Base-by-base conservation (phyloP, 1,140 invertebrate species). In the Condylostylus longicornis region DNA sequence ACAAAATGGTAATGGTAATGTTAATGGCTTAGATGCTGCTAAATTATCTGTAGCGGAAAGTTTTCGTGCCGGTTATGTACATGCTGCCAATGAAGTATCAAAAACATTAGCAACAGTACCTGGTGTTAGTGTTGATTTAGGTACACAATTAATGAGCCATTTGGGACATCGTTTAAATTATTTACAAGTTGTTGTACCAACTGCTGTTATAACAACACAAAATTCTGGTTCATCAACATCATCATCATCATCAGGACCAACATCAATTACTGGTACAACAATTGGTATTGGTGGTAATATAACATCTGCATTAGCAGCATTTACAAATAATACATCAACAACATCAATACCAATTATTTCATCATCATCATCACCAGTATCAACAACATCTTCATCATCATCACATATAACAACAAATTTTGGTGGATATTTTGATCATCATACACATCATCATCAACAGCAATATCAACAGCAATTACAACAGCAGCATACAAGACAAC, bases 81-180 rank as follows among this genome's bases (percentile, higher is more conserved):
- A 83, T 54, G 85, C 82, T 44, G 81, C 82, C 14, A 74, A 75
- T 9, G 82, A 87, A 59, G 82, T 61, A 2, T 56, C 58, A 30
- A 60, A 83, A 28, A 91, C 82, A 46, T 61, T 95, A 47, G 78
- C 82, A 3, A 71, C 79, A n/a, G 75, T 82, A 9, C 81, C 84
- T 7, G 79, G 81, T 30, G 80, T 90, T 19, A 87, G 90, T 54
- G 75, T 86, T 18, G 74, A 79, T 44, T 63, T 89, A 20, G 82
- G 84, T n/a, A 84, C 82, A 18, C 79, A 83, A 48, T 67, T 89
- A 27, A 84, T 89, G 80, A 82, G 81, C 21, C 85, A 89, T 53
- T 67, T 90, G 35, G 83, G 82, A 15, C 77, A 83, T 62, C 72
- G 77, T 12, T 64, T 86, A 34, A 85, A 83, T 61, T 79, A 58